phyloP scores from a whole-genome alignment of 2,888 invertebrate genomes.

The Xestia c-nigrum region DNA sequence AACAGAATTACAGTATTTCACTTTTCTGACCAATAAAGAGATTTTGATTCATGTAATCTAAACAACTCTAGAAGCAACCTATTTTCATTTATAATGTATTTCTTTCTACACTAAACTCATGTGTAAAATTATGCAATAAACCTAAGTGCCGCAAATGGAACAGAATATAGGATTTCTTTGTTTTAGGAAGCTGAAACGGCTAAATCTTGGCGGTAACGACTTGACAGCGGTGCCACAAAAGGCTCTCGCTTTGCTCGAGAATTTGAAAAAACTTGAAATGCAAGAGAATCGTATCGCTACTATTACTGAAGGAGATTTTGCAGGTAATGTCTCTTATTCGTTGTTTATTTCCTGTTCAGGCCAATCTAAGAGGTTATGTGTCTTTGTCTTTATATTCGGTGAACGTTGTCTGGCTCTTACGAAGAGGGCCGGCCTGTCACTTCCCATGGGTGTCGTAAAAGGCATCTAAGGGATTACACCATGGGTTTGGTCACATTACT shows the following conservation, averaged over 20 bases:
- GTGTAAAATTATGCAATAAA: conserved; percentile 1
- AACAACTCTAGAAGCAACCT: not conserved
- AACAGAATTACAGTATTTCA: not conserved
- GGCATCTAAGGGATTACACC: conserved; percentile 32
- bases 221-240: conserved; percentile 94
- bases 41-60: not conserved
- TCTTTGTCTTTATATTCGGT: conserved; percentile 4
- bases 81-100: not conserved
- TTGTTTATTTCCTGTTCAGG: conserved; percentile 24
- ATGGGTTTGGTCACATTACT: conserved; percentile 36
- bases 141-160: not conserved
- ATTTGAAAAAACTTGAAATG: conserved; percentile 96
- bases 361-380: not conserved
- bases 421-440: not conserved
- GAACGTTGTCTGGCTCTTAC: conserved; percentile 8
- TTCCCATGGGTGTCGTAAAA: conserved; percentile 58
- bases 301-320: conserved; percentile 96
- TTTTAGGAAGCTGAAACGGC: conserved; percentile 94
- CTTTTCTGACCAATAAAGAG: not conserved
- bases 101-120: not conserved
- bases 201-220: conserved; percentile 96
- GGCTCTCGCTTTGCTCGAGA: conserved; percentile 94
- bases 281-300: conserved; percentile 95
- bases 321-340: conserved; percentile 89
- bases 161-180: conserved; percentile 38